Evolutionary conservation across 2,888 invertebrate species (phyloP), one percentile per base, ranked within the genome.

Genomic region (Orthosia incerta): DNA sequence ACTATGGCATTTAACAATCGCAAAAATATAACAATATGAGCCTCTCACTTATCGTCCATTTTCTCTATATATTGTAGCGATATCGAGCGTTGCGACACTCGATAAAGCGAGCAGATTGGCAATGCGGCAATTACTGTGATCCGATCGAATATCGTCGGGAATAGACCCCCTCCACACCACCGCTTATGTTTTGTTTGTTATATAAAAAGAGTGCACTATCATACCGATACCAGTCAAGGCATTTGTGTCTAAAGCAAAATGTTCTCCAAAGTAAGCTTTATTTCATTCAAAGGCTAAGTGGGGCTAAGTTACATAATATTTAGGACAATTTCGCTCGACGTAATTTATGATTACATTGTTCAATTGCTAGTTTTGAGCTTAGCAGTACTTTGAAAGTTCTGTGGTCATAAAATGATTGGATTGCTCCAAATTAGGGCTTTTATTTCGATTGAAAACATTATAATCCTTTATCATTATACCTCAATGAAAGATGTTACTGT

Each of bases 161-260:
- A 93, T 93, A 94, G 92, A 88, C 89, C 94, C 95, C 95, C 95
- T 90, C 95, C 94, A 93, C 83, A 72, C 81, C 83, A 71, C 80
- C 83, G 85, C 90, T 93, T 93, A 92, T 93, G 91, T 94, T 95
- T 96, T 95, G 94, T 95, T 95, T 93, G 93, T 95, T 95, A 96
- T 96, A 96, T 96, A 96, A 95, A 96, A 96, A 95, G 95, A 94
- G 92, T 91, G 90, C 91, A 84, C 91, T 93, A 93, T 92, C 93
- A 92, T 87, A 92, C 91, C 89, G 87, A 90, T 89, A 94, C 90
- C 96, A 96, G 95, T 96, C 93, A 93, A 94, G 90, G 91, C 91
- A 93, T 93, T 94, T 93, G 94, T 92, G 88, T 92, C 91, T 90
- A 92, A 91, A 94, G 93, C 94, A 95, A 94, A 95, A 96, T 96